A percentile compares a stretch with the other conserved stretches of the same genome.
Conservation (phyloP, 2,113 vertebrate genomes). For the Cheilinus undulatus region DNA sequence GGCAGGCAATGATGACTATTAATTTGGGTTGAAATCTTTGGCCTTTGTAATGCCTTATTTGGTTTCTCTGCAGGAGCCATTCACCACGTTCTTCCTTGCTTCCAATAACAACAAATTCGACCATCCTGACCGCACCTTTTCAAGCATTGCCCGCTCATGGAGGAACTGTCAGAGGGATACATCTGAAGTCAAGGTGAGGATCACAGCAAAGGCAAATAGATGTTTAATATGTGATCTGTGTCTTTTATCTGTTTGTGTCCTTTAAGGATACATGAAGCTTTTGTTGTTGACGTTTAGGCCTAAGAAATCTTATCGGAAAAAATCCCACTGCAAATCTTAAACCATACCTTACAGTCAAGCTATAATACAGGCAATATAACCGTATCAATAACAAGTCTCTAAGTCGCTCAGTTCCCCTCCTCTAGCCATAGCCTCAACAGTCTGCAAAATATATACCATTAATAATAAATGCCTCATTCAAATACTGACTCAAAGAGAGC, state of each 20-base stretch:
- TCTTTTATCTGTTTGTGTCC: background rate
- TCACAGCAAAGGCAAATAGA: background rate
- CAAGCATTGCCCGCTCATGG: conserved; percentile 92
- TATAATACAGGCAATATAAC: conserved; percentile 9
- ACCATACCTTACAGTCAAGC: background rate
- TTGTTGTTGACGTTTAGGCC: background rate
- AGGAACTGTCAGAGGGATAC: conserved; percentile 97
- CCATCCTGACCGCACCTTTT: conserved; percentile 95
- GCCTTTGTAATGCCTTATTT: conserved; percentile 16
- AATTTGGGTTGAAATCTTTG: conserved; percentile 8
- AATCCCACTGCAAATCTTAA: background rate
- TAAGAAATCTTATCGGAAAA: background rate
- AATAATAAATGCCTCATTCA: conserved; percentile 67
- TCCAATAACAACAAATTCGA: conserved; percentile 93
- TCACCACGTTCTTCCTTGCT: conserved; percentile 95
- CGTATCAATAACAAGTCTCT: background rate
- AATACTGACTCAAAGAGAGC: conserved; percentile 44
- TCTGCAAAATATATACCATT: conserved; percentile 59
- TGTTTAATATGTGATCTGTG: background rate
- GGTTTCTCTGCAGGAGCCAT: conserved; percentile 88
- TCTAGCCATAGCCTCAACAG: conserved; percentile 16
- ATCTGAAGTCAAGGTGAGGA: conserved; percentile 93
- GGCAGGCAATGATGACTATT: background rate
- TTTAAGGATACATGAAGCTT: background rate
- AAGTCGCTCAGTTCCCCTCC: background rate